Base-by-base conservation (phyloP, 1,140 invertebrate genomes). In the Heliconius hewitsoni region DNA sequence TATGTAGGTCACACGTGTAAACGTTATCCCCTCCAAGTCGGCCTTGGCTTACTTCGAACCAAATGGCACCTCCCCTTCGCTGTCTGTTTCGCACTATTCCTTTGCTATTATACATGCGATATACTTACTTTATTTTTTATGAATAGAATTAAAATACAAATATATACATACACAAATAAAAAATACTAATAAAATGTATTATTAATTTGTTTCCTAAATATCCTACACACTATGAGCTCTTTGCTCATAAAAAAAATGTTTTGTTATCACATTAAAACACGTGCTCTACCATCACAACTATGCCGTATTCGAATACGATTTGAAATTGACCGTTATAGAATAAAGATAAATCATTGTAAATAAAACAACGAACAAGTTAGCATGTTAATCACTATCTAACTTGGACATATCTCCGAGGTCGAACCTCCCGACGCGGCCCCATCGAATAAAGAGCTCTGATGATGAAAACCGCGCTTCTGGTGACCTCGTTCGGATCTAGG, bases 1-100 rank as follows among this genome's bases (percentile, higher is more conserved):
- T 91, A 93, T 91, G 87, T 93, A 89, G 93, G 93, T 94, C 93
- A 94, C 93, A 94, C 93, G 93, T 94, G 93, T 93, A 93, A 93
- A 88, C 91, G 88, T 90, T 91, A 92, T 93, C 92, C 93, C 92
- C 91, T 86, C 92, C 86, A 90, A 85, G 76, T 83, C 90, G 92
- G 91, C 93, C 93, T 94, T 94, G 93, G 92, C 93, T 93, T 94
- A 93, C 88, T 93, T 93, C 86, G 82, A 79, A 81, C 86, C 87
- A 92, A 93, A 90, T 91, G 87, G 90, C 87, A 89, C 91, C 90
- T 93, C 91, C 93, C 91, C 91, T 93, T 92, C 91, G 90, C 90
- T 82, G 86, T 84, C 73, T 76, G 82, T 84, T 78, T 84, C 83
- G 79, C 83, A 82, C 83, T 83, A 66, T 78, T 80, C 75, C 66